These are phyloP conservation scores for Lagorchestes hirsutus DNA, from an alignment of 2,797 vertebrate genomes.

Conservation along the genomic window DNA sequence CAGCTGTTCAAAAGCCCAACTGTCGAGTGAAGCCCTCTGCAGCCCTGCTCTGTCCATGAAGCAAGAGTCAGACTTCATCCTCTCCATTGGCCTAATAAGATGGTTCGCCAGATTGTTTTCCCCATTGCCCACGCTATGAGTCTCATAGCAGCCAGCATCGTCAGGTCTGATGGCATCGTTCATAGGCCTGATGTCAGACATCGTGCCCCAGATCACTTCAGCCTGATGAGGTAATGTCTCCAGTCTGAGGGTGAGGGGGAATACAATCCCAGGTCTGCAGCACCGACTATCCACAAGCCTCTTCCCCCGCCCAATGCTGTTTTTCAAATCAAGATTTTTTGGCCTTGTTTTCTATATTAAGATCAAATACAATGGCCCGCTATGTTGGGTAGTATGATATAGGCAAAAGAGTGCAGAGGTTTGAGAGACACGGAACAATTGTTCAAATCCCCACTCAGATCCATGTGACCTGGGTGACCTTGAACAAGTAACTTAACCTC, in stretches of 20 bases:
- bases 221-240: constrained; percentile 3
- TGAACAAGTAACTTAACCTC: not conserved
- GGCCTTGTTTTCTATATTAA: not conserved
- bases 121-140: not conserved
- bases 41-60: not conserved
- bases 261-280: not conserved
- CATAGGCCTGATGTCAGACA: constrained; percentile 7
- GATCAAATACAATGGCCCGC: constrained; percentile 50
- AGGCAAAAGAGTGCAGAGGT: not conserved
- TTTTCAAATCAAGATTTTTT: constrained; percentile 65
- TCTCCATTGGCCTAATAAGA: not conserved
- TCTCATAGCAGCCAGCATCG: not conserved
- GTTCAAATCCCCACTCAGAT: not conserved
- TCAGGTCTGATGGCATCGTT: not conserved
- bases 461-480: not conserved
- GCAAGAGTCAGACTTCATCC: not conserved
- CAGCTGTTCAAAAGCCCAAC: not conserved
- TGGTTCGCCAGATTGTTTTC: constrained; percentile 21
- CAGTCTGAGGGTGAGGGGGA: not conserved
- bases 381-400: not conserved
- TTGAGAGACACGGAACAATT: not conserved
- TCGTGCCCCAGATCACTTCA: not conserved
- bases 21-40: not conserved
- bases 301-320: constrained; percentile 17
- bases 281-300: not conserved